phyloP scores from a whole-genome alignment of 2,888 invertebrate species.

The Drosophila flavopinicola region DNA sequence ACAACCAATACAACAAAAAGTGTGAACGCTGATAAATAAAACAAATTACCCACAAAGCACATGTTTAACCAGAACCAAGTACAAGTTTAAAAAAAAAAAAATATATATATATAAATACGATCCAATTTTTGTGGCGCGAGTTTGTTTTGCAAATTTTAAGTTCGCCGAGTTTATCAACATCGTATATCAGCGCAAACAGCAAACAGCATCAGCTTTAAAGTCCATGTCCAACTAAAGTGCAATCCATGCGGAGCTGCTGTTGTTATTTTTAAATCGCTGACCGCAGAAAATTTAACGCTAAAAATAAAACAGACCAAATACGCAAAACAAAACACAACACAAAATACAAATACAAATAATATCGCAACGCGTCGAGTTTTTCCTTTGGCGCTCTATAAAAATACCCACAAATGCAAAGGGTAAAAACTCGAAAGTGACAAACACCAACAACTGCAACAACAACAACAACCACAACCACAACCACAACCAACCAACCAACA shows the following conservation, averaged over 20 bases:
- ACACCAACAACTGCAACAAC: slow-evolving; percentile 43
- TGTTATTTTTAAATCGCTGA: slow-evolving; percentile 77
- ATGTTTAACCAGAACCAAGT: slow-evolving; percentile 26
- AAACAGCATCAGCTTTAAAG: slow-evolving; percentile 32
- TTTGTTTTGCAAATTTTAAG: slow-evolving; percentile 28
- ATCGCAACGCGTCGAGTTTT: slow-evolving; percentile 51
- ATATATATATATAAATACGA: too few relatives aligned
- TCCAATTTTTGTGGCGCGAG: slow-evolving; percentile 36
- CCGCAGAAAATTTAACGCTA: slow-evolving; percentile 69
- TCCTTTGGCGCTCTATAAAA: slow-evolving; percentile 43
- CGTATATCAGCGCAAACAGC: background rate
- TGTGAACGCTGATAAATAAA: slow-evolving; percentile 17
- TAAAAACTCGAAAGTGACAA: slow-evolving; percentile 75
- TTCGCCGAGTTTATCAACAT: slow-evolving; percentile 13
- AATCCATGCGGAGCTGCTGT: slow-evolving; percentile 57
- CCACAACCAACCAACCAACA: slow-evolving; percentile 28
- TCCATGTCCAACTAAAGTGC: slow-evolving; percentile 54
- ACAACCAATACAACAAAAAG: slow-evolving; percentile 16
- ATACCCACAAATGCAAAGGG: slow-evolving; percentile 71
- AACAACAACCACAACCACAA: slow-evolving; percentile 20
- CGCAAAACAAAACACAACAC: slow-evolving; percentile 32
- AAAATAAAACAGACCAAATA: slow-evolving; percentile 69
- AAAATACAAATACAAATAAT: slow-evolving; percentile 52
- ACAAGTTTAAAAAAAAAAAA: slow-evolving; percentile 31
- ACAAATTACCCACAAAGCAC: slow-evolving; percentile 4